Evolutionary conservation across 2,888 invertebrate species (phyloP).

Genomic region (Lepidocyrtinus sp.): DNA sequence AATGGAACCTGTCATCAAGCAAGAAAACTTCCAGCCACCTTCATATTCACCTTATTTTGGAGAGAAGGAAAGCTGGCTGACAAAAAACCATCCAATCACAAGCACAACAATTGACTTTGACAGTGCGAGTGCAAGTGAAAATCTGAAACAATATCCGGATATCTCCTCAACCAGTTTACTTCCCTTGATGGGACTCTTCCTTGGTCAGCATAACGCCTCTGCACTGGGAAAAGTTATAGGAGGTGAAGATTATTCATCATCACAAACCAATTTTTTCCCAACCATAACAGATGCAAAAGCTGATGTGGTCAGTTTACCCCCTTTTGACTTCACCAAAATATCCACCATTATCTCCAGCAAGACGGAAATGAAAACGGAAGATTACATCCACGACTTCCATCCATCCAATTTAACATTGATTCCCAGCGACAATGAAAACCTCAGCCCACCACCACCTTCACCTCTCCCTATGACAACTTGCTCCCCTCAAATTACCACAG

Average conservation of each 20-base stretch:
- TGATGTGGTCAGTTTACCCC: constrained; percentile 10
- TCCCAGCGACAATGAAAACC: constrained; percentile 41
- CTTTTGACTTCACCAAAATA: constrained; percentile 44
- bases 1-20: constrained; percentile 41
- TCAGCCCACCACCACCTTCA: constrained; percentile 22
- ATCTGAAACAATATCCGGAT: constrained; percentile 30
- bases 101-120: background rate
- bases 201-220: constrained; percentile 18
- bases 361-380: background rate
- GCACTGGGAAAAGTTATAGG: background rate
- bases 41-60: background rate
- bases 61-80: background rate
- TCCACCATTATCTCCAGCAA: constrained; percentile 1
- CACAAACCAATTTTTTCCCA: background rate
- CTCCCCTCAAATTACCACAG: background rate
- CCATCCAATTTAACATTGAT: constrained; percentile 11
- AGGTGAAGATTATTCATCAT: too few relatives aligned
- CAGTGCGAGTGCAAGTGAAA: constrained; percentile 20
- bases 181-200: constrained; percentile 48
- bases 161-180: constrained; percentile 23
- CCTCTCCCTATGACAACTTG: constrained; percentile 1
- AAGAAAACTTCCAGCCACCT: constrained; percentile 22
- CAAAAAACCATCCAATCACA: background rate
- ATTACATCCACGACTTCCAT: background rate
- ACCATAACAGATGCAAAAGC: background rate